These are phyloP conservation scores for Ectemnius cavifrons DNA, from an alignment of 2,888 invertebrate genomes.

Conservation along the genomic window DNA sequence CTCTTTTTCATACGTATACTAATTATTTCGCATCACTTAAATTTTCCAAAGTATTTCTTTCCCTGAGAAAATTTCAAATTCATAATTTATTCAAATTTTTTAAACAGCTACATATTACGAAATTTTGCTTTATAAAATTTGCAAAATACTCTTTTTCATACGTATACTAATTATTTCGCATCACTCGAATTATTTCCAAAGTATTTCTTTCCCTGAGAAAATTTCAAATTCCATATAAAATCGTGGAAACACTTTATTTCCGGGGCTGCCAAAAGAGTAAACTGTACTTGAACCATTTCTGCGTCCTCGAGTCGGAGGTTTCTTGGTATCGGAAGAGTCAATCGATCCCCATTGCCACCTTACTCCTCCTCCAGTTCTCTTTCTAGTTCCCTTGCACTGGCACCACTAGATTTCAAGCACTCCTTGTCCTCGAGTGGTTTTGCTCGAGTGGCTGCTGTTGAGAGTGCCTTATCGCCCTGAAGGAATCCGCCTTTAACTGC, in stretches of 20 bases:
- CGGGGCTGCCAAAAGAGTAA: constrained; percentile 12
- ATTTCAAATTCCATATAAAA: not conserved
- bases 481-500: constrained; percentile 47
- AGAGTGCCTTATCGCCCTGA: constrained; percentile 48
- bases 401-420: constrained; percentile 36
- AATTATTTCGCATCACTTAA: no score
- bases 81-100: no score
- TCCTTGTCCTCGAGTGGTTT: constrained; percentile 40
- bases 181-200: not conserved
- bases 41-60: no score
- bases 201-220: not conserved
- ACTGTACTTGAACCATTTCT: constrained; percentile 6
- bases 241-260: no score
- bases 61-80: no score
- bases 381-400: constrained; percentile 4
- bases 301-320: not conserved
- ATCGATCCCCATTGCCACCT: constrained; percentile 40
- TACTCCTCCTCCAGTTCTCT: constrained; percentile 33
- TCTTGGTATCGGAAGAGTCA: constrained; percentile 2
- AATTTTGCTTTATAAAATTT: no score
- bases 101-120: no score
- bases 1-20: no score
- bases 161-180: not conserved
- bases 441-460: constrained; percentile 36
- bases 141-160: no score